Evolutionary conservation across 2,888 invertebrate species (phyloP), one percentile per base, ranked within the genome.

Genomic region (Nomada fucata): DNA sequence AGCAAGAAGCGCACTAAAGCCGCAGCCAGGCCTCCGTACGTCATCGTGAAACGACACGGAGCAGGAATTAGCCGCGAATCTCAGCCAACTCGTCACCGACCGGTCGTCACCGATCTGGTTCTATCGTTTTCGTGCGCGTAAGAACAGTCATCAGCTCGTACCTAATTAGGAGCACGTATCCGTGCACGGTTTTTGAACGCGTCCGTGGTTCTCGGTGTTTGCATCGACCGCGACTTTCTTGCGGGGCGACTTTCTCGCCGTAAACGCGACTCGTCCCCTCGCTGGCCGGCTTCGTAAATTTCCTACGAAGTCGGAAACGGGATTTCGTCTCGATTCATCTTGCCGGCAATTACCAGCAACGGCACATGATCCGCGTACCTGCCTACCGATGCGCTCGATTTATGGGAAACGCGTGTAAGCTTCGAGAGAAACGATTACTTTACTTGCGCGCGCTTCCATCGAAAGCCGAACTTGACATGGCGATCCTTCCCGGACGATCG

Each of bases 201-300:
- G 55, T n/a, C 20, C 42, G 29, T 18, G 44, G 77, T 60, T 67
- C 44, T 53, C 75, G 60, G 69, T 73, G 80, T 88, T 88, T 84
- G 86, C 86, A 87, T 87, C 80, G 85, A 23, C 60, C 71, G 71
- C 71, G 67, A 79, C 86, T 87, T 88, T 86, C 88, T 88, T 85
- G 85, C 85, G 61, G 82, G 74, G 82, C 78, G 89, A 90, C 89
- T 89, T 90, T 89, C 90, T 89, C 90, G 89, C 89, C 89, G 90
- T 90, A 90, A 90, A 90, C 72, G 89, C 79, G 63, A 20, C 55
- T 67, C 73, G 57, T 64, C 29, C 42, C 42, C 61, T 20, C 9
- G 13, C 42, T 15, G 20, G 10, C 44, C 77, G 65, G 77, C 87
- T 88, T 82, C 87, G 88, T 88, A 87, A 88, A 88, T 88, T 88